Base-by-base conservation (phyloP, 1,140 invertebrate species). In the Magallana gigas region DNA sequence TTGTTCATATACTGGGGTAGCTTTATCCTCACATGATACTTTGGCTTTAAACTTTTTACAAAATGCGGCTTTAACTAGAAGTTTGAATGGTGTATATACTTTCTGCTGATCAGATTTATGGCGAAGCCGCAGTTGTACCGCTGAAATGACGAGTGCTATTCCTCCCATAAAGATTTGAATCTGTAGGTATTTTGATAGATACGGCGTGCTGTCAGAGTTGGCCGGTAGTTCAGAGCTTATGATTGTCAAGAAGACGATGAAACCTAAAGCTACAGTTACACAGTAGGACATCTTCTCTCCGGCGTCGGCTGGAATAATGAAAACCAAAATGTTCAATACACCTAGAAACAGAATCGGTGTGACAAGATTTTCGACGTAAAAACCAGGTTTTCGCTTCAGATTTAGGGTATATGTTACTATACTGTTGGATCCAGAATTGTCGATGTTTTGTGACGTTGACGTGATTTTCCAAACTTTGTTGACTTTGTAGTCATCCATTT, bases 211-310 rank as follows among this genome's bases (percentile, higher is more conserved):
- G 23, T 80, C 71, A 1, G 71, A 80, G 36, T 80, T 80, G 11
- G 18, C 36, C 16, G 71, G 71, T 5, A 80, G 7, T 48, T 80
- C 71, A 7, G 71, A 80, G 23, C 23, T 48, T 1, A 80, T 80
- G 8, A 80, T 80, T 23, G 84, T 85, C 84, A 85, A 57, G 48
- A 85, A 85, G n/a, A 85, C 84, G 0, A 60, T n/a, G 56, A 85
- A 68, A 0, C 58, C 84, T 8, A 85, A 36, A 18, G 62, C 23
- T 0, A 85, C 59, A 9, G 84, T 85, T 1, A 85, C 18, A n/a
- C 59, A 60, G 48, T 68, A 85, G 4, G 59, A 64, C 23, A 85
- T 64, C 5, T n/a, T 48, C 36, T 48, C 36, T 48, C 36, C 36
- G 36, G 36, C 36, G 0, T 48, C 36, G 36, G 36, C 36, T 48